Percentiles rank a stretch among this genome's conserved stretches.
Evolutionary conservation across 2,888 invertebrate species (phyloP).

Genomic region (Enchytraeus crypticus): DNA sequence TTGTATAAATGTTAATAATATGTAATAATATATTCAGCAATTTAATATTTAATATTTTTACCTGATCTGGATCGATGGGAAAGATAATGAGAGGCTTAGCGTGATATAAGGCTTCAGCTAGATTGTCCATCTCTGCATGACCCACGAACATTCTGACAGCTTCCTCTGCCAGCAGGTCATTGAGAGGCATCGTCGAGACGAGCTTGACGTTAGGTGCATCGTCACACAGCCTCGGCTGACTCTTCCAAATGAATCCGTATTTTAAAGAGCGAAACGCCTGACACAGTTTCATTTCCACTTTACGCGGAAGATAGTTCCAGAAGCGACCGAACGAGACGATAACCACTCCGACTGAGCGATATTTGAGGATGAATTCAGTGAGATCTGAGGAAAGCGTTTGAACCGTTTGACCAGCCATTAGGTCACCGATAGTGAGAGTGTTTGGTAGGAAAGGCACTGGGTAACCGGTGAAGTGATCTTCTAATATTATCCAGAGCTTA

Average conservation of each 20-base stretch:
- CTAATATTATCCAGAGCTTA: conserved; percentile 22
- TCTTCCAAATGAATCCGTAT: conserved; percentile 11
- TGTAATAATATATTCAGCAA: too few relatives aligned
- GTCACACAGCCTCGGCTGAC: not conserved
- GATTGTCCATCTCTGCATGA: conserved; percentile 12
- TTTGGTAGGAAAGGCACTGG: conserved; percentile 26
- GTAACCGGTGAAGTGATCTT: conserved; percentile 25
- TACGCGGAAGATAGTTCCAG: not conserved
- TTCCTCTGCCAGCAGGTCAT: conserved; percentile 11
- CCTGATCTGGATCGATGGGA: conserved; percentile 8
- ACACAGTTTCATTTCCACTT: not conserved
- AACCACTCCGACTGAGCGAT: conserved; percentile 1
- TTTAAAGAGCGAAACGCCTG: not conserved
- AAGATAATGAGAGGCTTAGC: conserved; percentile 9
- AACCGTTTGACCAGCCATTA: conserved; percentile 10
- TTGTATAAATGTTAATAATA: too few relatives aligned
- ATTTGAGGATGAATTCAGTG: conserved; percentile 2
- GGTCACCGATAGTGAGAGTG: conserved; percentile 26
- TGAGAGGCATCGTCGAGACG: conserved; percentile 11
- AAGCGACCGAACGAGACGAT: conserved; percentile 7
- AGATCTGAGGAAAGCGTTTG: not conserved
- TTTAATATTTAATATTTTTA: too few relatives aligned
- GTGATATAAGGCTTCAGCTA: conserved; percentile 10
- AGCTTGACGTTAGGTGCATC: not conserved
- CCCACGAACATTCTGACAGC: conserved; percentile 8